Percentiles rank a stretch among this genome's conserved stretches.
Conservation (phyloP, 2,888 invertebrate genomes). For the Conistra vaccinii region DNA sequence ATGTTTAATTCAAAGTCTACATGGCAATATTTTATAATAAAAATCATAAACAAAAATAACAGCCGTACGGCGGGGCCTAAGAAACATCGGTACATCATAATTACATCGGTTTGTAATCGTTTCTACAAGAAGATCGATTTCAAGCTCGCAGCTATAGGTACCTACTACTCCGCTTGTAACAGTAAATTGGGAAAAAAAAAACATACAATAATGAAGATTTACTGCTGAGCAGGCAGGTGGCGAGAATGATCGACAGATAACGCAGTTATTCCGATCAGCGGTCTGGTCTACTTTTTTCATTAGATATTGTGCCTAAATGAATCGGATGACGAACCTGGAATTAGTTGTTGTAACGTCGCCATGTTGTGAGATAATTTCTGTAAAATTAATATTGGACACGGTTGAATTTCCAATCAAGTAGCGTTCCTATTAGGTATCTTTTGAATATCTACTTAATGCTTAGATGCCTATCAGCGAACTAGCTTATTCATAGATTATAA, state of each 20-base stretch:
- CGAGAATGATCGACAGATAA: slow-evolving; percentile 81
- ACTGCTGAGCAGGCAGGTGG: slow-evolving; percentile 82
- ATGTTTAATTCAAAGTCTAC: slow-evolving; percentile 34
- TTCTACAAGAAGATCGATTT: slow-evolving; percentile 69
- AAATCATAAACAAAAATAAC: slow-evolving; percentile 57
- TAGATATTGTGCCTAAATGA: slow-evolving; percentile 65
- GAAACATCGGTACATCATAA: slow-evolving; percentile 69
- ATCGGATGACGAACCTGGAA: slow-evolving; percentile 49
- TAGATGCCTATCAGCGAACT: background rate
- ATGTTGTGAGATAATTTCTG: slow-evolving; percentile 16
- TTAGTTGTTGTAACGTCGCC: slow-evolving; percentile 26
- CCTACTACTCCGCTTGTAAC: slow-evolving; percentile 74
- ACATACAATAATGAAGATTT: slow-evolving; percentile 85
- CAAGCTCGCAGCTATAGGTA: slow-evolving; percentile 63
- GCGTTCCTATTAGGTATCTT: background rate
- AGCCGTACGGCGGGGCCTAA: slow-evolving; percentile 55
- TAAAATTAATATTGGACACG: slow-evolving; percentile 11
- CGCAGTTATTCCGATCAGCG: slow-evolving; percentile 76
- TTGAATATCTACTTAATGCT: background rate
- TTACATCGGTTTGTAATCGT: slow-evolving; percentile 70
- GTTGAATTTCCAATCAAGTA: slow-evolving; percentile 2
- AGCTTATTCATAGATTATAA: background rate
- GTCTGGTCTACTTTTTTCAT: slow-evolving; percentile 73
- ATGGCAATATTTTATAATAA: slow-evolving; percentile 60
- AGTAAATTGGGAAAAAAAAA: slow-evolving; percentile 83